A percentile compares a stretch with the other conserved stretches of the same genome.
phyloP scores from a whole-genome alignment of 2,888 invertebrate genomes.

The Lymantria dispar region DNA sequence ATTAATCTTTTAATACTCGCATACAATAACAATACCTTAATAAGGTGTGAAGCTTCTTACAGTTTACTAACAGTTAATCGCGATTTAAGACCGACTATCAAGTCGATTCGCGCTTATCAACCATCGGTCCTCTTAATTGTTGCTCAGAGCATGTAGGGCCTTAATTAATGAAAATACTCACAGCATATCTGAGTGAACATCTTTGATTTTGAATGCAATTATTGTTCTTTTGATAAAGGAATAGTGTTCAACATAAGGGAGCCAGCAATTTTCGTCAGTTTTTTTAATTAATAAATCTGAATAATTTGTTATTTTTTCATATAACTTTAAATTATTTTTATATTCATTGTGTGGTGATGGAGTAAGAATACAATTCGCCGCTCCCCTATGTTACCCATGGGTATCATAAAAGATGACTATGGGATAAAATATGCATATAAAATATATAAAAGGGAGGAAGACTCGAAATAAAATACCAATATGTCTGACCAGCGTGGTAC shows the following conservation, averaged over 20 bases:
- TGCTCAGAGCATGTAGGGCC: conserved; percentile 66
- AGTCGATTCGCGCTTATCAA: conserved; percentile 67
- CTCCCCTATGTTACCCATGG: too few relatives aligned
- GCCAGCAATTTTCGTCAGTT: conserved; percentile 31
- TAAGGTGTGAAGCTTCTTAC: conserved; percentile 67
- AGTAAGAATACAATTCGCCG: too few relatives aligned
- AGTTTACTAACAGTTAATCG: conserved; percentile 60
- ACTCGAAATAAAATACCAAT: too few relatives aligned
- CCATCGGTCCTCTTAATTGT: conserved; percentile 77
- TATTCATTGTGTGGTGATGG: too few relatives aligned
- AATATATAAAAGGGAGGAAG: too few relatives aligned
- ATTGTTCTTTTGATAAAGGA: conserved; percentile 73
- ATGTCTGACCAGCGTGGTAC: too few relatives aligned
- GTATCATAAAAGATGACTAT: too few relatives aligned
- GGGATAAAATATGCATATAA: too few relatives aligned
- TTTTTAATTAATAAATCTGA: too few relatives aligned
- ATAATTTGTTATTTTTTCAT: too few relatives aligned
- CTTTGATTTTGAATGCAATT: conserved; percentile 81
- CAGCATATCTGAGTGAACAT: conserved; percentile 64
- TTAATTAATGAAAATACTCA: conserved; percentile 80
- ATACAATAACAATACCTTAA: conserved; percentile 46
- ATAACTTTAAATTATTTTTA: too few relatives aligned
- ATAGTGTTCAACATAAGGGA: conserved; percentile 40
- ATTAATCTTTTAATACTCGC: neutral
- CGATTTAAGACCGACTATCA: conserved; percentile 53